Conservation (phyloP, 1,140 invertebrate species). For the Apocrypta bakeri region DNA sequence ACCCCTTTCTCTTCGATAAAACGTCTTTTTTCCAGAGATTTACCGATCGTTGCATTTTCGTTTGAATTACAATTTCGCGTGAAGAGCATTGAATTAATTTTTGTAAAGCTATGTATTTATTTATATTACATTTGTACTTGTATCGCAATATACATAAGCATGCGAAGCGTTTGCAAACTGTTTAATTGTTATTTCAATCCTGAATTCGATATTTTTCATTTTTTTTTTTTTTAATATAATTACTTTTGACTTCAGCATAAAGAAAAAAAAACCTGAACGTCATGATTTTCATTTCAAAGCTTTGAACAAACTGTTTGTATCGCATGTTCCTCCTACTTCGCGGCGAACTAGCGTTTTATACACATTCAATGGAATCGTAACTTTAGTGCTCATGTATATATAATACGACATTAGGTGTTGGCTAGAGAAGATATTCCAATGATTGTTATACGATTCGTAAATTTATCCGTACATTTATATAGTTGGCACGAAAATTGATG, state of each 20-base stretch:
- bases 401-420: constrained; percentile 18
- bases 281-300: constrained; percentile 8
- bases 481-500: constrained; percentile 11
- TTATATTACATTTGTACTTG: not conserved
- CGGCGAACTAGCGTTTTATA: not conserved
- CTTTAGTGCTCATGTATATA: constrained; percentile 38
- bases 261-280: too few relatives aligned
- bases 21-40: not conserved
- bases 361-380: not conserved
- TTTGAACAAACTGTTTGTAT: constrained; percentile 11
- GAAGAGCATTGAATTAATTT: not conserved
- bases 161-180: constrained; percentile 19
- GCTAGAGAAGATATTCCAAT: constrained; percentile 19
- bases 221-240: not conserved
- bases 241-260: too few relatives aligned
- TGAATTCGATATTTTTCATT: not conserved
- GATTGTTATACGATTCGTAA: constrained; percentile 23
- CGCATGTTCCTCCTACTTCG: constrained; percentile 27
- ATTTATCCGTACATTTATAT: not conserved
- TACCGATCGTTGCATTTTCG: not conserved
- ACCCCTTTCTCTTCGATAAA: too few relatives aligned
- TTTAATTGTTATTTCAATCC: not conserved
- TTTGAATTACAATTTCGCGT: not conserved
- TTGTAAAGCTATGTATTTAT: not conserved
- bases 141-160: not conserved